Base-by-base conservation (phyloP, 2,888 invertebrate genomes). In the Anaspis maculata region DNA sequence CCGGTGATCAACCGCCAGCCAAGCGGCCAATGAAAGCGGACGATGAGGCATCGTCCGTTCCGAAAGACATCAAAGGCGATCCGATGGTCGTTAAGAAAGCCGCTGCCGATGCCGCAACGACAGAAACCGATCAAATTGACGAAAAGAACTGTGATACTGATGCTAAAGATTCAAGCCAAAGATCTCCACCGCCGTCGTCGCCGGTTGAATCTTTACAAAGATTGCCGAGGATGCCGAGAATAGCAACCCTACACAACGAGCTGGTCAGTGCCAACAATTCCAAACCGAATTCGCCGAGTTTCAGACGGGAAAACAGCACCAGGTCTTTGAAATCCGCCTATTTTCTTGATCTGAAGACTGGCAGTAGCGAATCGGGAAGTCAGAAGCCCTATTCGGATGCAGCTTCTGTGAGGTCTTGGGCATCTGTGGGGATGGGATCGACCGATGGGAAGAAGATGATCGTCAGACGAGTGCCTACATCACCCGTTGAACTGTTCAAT, bases 371-470 rank as follows among this genome's bases (percentile, higher is more conserved):
- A 45, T 70, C 69, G 42, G 72, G 74, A 9, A 74, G 73, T 51
- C 70, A 73, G 42, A 58, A 56, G 41, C 59, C 55, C 3, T 69
- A 66, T 48, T 69, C 72, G 31, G 84, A 84, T 68, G 79, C 79
- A 27, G 77, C 79, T 16, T 85, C 85, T 16, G 76, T 85, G 43
- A 72, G 83, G 44, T 86, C 86, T 27, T 74, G 86, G 51, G 84
- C 86, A 34, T 86, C 87, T 30, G 85, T 88, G 49, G 87, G 87
- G 30, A 82, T 89, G 77, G 89, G 89, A 16, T 88, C 87, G 42
- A 88, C 88, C 24, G 88, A 89, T 66, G 89, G 89, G 27, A 76
- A 82, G 51, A 84, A 83, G 69, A 76, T 89, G 73, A 85, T 86
- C 52, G 84, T 88, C 52, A 71, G 83, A 53, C 73, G 84, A 57